Conservation (phyloP, 30 jellyfish, hydroid and myxozoan genomes). For the Mastigias papua region DNA sequence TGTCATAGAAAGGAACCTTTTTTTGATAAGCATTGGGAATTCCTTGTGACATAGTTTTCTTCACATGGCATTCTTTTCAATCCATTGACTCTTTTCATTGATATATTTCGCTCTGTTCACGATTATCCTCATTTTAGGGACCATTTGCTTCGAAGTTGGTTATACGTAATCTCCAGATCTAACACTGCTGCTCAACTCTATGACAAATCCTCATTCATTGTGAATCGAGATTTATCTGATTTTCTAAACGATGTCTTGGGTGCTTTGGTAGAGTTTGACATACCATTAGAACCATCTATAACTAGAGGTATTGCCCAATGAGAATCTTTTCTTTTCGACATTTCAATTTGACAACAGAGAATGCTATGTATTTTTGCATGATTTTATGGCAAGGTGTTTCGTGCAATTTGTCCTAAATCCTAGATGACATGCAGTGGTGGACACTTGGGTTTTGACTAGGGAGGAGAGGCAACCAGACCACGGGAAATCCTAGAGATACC, state of each 20-base stretch:
- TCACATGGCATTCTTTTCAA: too few species aligned
- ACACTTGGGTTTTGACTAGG: too few species aligned
- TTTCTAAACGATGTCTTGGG: slow-evolving; percentile 83
- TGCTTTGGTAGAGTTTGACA: slow-evolving; percentile 83
- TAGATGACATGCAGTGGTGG: too few species aligned
- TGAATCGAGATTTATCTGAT: slow-evolving; percentile 51
- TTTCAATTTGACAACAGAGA: not conserved
- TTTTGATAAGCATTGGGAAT: too few species aligned
- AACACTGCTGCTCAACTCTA: slow-evolving; percentile 80
- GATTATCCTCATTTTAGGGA: slow-evolving; percentile 68
- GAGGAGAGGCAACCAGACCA: too few species aligned
- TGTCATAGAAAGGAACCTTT: too few species aligned
- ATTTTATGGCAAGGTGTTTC: too few species aligned
- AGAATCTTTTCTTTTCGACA: not conserved
- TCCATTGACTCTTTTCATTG: not conserved
- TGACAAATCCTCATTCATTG: slow-evolving; percentile 81
- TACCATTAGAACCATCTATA: slow-evolving; percentile 85
- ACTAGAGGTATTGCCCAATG: slow-evolving; percentile 84
- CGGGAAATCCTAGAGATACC: too few species aligned
- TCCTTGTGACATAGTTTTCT: too few species aligned
- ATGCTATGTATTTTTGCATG: not conserved
- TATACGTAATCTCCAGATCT: slow-evolving; percentile 66
- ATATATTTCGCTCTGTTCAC: not conserved
- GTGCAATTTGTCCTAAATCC: too few species aligned
- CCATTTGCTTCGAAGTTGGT: slow-evolving; percentile 85